Base-by-base conservation (phyloP, 2,113 vertebrate genomes). In the Puffinus mauretanicus region DNA sequence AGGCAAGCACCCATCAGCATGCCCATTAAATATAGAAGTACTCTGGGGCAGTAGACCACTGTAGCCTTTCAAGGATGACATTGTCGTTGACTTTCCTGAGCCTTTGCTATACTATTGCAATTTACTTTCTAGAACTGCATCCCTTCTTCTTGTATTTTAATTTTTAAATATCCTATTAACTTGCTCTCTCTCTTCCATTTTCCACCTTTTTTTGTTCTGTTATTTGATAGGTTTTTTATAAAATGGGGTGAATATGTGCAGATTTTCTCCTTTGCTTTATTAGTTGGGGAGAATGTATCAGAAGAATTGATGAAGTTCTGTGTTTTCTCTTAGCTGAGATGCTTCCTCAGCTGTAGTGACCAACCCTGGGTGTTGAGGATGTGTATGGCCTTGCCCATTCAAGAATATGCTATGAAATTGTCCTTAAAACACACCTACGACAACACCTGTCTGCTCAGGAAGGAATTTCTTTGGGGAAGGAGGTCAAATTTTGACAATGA, bases 331-430 rank as follows among this genome's bases (percentile, higher is more conserved):
- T 25, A 36, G 13, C 21, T 1, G 1, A 62, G 10, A 29, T 29
- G 3, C 46, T 60, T 81, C 26, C 16, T 55, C 16, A 20, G 7
- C 11, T 70, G 6, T 54, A 34, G 16, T 77, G 11, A 10, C 18
- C 25, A 66, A 0, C 8, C 4, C 4, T 66, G 25, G 10, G 1
- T 42, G 17, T 2, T 46, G 19, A 73, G 9, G 15, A 60, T 16
- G 19, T 12, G 2, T 6, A 11, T 24, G n/a, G 30, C 5, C 9
- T 54, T 1, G 1, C 3, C 4, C 22, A 9, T 64, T 71, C 29
- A 75, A 40, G 22, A 67, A 38, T 5, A 42, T 2, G 2, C 2
- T n/a, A n/a, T 0, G 3, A 55, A 49, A 60, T 26, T 71, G 13
- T 76, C 82, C 57, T 67, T 66, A 69, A 57, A 70, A 62, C 32